Conservation (phyloP, 2,797 vertebrate genomes). For the Xerus rutilus region DNA sequence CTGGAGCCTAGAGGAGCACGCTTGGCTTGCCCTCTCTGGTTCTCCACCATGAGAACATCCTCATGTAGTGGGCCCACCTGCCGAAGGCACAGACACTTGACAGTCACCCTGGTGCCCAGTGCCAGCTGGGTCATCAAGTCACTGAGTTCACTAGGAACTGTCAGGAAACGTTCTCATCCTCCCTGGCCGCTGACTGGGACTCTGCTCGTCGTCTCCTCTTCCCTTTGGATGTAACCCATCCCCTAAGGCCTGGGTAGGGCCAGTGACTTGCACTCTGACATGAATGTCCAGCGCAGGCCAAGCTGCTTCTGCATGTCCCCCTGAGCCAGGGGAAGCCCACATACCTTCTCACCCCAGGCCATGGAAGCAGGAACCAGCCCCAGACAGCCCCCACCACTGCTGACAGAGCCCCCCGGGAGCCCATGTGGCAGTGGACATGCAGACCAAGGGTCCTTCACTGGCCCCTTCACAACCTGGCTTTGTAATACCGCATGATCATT, state of each 20-base stretch:
- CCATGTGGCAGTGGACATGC: neutral
- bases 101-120: neutral
- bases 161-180: neutral
- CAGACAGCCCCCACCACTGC: neutral
- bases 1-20: too few relatives aligned
- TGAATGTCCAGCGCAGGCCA: neutral
- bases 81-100: neutral
- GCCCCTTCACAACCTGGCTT: neutral
- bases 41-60: neutral
- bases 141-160: neutral
- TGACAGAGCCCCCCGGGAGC: neutral
- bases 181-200: too few relatives aligned
- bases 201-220: fast-evolving
- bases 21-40: neutral
- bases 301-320: neutral
- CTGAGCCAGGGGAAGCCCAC: neutral
- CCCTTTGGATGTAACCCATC: too few relatives aligned
- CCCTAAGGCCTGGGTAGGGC: neutral
- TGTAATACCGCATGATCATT: neutral
- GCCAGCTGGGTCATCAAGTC: neutral
- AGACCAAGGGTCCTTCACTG: neutral
- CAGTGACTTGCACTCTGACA: neutral
- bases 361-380: neutral
- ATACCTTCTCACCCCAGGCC: fast-evolving
- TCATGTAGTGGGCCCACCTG: too few relatives aligned